Percentiles rank a stretch among this genome's conserved stretches.
These are phyloP conservation scores for Eutolmus rufibarbis DNA, from an alignment of 2,888 invertebrate genomes.

Conservation along the genomic window DNA sequence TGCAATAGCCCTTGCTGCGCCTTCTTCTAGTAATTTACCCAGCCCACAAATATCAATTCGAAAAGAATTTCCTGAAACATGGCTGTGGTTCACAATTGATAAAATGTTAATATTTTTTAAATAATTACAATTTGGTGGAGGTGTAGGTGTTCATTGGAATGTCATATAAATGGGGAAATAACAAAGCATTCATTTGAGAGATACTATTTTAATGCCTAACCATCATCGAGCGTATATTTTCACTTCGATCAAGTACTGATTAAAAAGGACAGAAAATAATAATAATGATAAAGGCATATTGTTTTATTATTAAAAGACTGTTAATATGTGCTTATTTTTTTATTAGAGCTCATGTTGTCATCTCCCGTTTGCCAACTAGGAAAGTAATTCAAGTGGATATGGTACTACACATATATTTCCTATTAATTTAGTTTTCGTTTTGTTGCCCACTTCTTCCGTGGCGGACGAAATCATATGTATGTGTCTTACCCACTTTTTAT, in stretches of 20 bases:
- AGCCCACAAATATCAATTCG: constrained; percentile 21
- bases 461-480: too few species aligned
- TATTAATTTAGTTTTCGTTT: too few species aligned
- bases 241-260: not conserved
- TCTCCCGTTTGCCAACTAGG: not conserved
- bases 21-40: not conserved
- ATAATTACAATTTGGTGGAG: not conserved
- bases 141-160: not conserved
- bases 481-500: not conserved
- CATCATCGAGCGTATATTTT: not conserved
- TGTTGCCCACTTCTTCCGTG: too few species aligned
- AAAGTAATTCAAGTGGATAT: too few species aligned
- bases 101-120: not conserved
- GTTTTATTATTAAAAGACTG: not conserved
- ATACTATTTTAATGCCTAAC: not conserved
- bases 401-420: too few species aligned
- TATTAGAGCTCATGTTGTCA: not conserved
- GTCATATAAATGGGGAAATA: not conserved
- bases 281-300: not conserved
- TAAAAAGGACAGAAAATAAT: not conserved
- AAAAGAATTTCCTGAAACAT: constrained; percentile 33
- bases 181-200: not conserved
- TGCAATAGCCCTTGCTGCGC: not conserved
- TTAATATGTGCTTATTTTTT: not conserved
- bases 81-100: not conserved